phyloP scores from a whole-genome alignment of 2,797 vertebrate genomes.

The Anolis apletophallus region DNA sequence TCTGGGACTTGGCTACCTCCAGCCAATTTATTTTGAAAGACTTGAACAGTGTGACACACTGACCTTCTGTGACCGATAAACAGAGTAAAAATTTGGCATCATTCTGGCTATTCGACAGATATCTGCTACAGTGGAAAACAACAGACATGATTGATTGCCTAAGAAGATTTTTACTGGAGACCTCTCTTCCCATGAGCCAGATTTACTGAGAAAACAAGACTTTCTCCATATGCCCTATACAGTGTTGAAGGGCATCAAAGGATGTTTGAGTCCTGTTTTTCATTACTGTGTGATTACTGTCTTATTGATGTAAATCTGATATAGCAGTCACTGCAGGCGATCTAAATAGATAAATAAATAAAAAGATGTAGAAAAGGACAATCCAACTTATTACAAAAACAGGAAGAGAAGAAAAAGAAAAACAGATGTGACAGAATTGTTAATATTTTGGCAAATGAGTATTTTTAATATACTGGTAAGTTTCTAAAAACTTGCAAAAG shows the following conservation, averaged over 20 bases:
- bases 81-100: slow-evolving; percentile 48
- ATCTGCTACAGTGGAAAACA: slow-evolving; percentile 39
- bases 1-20: slow-evolving; percentile 1
- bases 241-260: slow-evolving; percentile 18
- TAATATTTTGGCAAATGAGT: slow-evolving; percentile 49
- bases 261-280: slow-evolving; percentile 17
- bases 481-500: slow-evolving; percentile 34
- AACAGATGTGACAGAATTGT: slow-evolving; percentile 25
- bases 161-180: slow-evolving; percentile 27
- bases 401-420: slow-evolving; percentile 25
- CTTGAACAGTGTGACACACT: slow-evolving; percentile 16
- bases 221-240: background rate
- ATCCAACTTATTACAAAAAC: slow-evolving; percentile 4
- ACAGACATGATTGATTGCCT: slow-evolving; percentile 32
- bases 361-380: background rate
- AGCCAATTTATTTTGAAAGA: slow-evolving; percentile 41
- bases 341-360: slow-evolving; percentile 19
- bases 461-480: slow-evolving; percentile 24
- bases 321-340: slow-evolving; percentile 32
- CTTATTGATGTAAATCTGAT: slow-evolving; percentile 37
- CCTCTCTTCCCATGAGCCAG: background rate
- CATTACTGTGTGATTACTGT: slow-evolving; percentile 28
- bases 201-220: slow-evolving; percentile 26
- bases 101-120: slow-evolving; percentile 28
- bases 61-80: slow-evolving; percentile 32